phyloP scores from a whole-genome alignment of 2,888 invertebrate genomes.

The Xanthostigma xanthostigma region DNA sequence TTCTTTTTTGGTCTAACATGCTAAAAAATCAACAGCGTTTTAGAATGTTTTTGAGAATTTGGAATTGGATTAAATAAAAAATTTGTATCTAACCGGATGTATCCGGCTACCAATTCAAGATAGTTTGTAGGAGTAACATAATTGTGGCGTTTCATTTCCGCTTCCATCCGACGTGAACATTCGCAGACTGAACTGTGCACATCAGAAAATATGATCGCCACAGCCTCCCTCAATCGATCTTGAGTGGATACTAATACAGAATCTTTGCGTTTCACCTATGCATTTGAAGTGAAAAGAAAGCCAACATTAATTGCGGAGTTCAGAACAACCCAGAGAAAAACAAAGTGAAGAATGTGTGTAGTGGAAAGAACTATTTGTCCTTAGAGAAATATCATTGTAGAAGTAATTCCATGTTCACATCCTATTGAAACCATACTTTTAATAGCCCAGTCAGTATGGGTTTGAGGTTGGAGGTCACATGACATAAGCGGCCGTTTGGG shows the following conservation, averaged over 20 bases:
- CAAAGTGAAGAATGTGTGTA: too few species aligned
- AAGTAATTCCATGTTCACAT: too few species aligned
- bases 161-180: conserved; percentile 55
- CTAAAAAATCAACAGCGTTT: conserved; percentile 26
- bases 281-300: conserved; percentile 3
- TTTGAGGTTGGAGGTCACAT: too few species aligned
- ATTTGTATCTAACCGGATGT: conserved; percentile 46
- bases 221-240: conserved; percentile 43
- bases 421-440: too few species aligned
- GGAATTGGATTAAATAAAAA: background rate
- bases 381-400: too few species aligned
- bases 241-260: conserved; percentile 29
- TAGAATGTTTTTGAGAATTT: background rate
- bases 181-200: conserved; percentile 71
- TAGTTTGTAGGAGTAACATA: conserved; percentile 86
- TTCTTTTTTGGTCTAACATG: conserved; percentile 55
- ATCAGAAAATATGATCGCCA: conserved; percentile 61
- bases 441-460: too few species aligned
- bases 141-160: conserved; percentile 64
- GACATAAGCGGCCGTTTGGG: too few species aligned
- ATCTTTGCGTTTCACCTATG: conserved; percentile 22
- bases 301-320: too few species aligned
- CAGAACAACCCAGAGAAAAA: too few species aligned
- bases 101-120: conserved; percentile 69
- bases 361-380: too few species aligned